Evolutionary conservation across 37 sponge, comb jelly and placozoan genomes (phyloP), one percentile per base, ranked within the genome.

Genomic region (Cliona cf. orientalis): DNA sequence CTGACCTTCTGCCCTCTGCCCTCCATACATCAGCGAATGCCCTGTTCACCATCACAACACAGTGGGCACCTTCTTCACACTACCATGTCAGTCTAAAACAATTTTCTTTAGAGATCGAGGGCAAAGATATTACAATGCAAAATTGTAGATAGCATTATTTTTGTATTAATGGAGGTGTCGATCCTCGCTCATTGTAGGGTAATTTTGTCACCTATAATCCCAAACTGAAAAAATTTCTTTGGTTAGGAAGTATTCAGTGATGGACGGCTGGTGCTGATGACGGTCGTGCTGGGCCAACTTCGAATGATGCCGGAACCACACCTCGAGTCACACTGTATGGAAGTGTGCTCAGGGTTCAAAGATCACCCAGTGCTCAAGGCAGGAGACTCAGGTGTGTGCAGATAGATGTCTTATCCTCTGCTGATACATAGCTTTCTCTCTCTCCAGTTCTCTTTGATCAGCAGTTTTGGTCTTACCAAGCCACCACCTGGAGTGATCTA

Each of bases 381-480:
- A 29, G 73, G 73, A 4, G 73, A 72, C 49, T 32, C 55, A 2
- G 4, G 73, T 72, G 49, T 53, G 53, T 49, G 14, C 14, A 49
- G 14, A 49, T 14, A 49, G 53, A 19, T 49, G 53, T 14, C 14
- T 14, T 49, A 19, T 49, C 53, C 9, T 49, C 14, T 49, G 53
- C 53, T 49, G 14, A 19, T 19, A 19, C 14, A 49, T 71, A 44
- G 46, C 36, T 72, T 2, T 72, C 29, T 2, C 2, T 37, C 6
- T 42, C 11, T 71, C 5, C 46, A 72, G 73, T 72, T 43, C 11
- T 72, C 2, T 72, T 72, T 72, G 73, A 72, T 31, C 73, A 72
- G 34, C 49, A 55, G 43, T 39, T 44, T 35, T 72, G 73, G 73
- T 53, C 2, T 34, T 72, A 42, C 49, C 12, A 3, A 28, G 73